These are phyloP conservation scores for Tanytarsus gracilentus DNA, from an alignment of 2,888 invertebrate genomes.

Conservation along the genomic window DNA sequence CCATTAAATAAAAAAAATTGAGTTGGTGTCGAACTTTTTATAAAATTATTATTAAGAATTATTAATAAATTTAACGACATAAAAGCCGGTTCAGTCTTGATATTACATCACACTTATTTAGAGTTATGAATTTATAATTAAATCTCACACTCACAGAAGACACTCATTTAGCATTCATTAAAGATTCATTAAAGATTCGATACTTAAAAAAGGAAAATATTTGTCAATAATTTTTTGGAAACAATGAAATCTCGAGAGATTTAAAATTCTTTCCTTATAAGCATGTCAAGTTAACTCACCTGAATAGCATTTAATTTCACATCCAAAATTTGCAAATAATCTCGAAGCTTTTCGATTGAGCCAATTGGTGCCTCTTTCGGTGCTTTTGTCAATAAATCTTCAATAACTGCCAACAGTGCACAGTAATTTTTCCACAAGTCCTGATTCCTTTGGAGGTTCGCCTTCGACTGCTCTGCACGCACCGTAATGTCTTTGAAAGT, in stretches of 20 bases:
- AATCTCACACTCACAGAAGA: too few relatives aligned
- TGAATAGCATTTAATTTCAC: constrained; percentile 51
- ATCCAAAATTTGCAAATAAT: constrained; percentile 17
- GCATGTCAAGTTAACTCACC: constrained; percentile 47
- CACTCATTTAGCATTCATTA: too few relatives aligned
- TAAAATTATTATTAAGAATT: too few relatives aligned
- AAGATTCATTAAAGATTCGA: too few relatives aligned
- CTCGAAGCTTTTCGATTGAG: constrained; percentile 28
- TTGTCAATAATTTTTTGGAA: too few relatives aligned
- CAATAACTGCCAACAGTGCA: background rate
- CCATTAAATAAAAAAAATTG: too few relatives aligned
- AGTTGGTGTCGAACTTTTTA: too few relatives aligned
- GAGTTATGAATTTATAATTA: too few relatives aligned
- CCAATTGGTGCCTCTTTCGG: constrained; percentile 17
- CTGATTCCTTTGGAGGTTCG: constrained; percentile 13
- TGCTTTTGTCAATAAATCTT: constrained; percentile 3
- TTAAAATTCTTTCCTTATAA: background rate
- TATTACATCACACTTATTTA: too few relatives aligned
- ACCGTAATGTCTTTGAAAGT: constrained; percentile 47
- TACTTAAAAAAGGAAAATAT: too few relatives aligned
- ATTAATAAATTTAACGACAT: too few relatives aligned
- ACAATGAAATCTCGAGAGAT: background rate
- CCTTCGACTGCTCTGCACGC: constrained; percentile 29
- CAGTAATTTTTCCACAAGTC: constrained; percentile 20
- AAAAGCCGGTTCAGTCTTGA: too few relatives aligned